Percentiles rank a stretch among this genome's conserved stretches.
Conservation (phyloP, 2,113 vertebrate species). For the Salvator merianae region DNA sequence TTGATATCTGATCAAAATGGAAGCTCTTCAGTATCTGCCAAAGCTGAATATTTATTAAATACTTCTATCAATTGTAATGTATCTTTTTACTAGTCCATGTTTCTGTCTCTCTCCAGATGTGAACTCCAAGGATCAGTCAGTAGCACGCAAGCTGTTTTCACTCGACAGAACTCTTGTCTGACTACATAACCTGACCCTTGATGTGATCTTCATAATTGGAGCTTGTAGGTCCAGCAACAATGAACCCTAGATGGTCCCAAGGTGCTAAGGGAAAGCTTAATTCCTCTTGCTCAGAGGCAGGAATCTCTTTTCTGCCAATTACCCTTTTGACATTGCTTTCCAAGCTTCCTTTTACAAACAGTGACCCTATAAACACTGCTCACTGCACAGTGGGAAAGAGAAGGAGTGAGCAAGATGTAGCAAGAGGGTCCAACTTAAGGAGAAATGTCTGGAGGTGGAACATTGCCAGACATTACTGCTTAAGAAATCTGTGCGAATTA, state of each 20-base stretch:
- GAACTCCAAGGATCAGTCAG: slow-evolving; percentile 54
- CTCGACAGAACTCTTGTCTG: slow-evolving; percentile 59
- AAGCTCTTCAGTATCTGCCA: slow-evolving; percentile 24
- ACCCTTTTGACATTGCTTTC: slow-evolving; percentile 48
- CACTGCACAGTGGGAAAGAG: slow-evolving; percentile 5
- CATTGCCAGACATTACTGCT: not conserved
- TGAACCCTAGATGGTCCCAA: slow-evolving; percentile 51
- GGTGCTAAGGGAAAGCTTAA: slow-evolving; percentile 53
- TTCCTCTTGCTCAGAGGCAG: slow-evolving; percentile 52
- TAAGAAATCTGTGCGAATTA: slow-evolving; percentile 40
- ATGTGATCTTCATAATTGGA: slow-evolving; percentile 55
- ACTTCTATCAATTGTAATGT: slow-evolving; percentile 24
- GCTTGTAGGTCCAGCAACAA: slow-evolving; percentile 51
- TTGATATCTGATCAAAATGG: slow-evolving; percentile 40
- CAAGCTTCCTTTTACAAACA: slow-evolving; percentile 45
- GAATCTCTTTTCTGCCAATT: slow-evolving; percentile 55
- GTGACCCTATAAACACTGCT: slow-evolving; percentile 30
- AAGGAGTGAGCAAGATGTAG: not conserved
- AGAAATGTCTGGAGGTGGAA: not conserved
- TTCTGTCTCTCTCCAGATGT: slow-evolving; percentile 28
- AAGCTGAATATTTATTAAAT: slow-evolving; percentile 36
- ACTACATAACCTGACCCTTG: slow-evolving; percentile 45
- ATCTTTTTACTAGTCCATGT: not conserved
- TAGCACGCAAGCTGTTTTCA: slow-evolving; percentile 30
- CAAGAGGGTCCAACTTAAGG: not conserved